Percentiles rank a stretch among this genome's conserved stretches.
Conservation (phyloP, 2,888 invertebrate species). For the Pristionchus exspectatus region DNA sequence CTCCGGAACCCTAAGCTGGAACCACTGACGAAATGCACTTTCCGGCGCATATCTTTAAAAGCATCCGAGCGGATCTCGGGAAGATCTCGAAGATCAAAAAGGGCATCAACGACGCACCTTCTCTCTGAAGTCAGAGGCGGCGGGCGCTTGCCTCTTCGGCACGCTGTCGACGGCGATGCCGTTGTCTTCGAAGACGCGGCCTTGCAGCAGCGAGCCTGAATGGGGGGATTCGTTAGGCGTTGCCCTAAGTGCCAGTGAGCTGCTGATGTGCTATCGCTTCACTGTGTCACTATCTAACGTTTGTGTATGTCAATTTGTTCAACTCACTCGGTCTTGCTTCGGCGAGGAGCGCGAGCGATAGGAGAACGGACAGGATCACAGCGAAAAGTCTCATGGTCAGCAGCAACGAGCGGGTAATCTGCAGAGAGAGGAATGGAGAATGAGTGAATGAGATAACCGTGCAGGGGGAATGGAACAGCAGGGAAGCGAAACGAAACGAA, state of each 20-base stretch:
- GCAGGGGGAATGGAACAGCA: slow-evolving; percentile 13
- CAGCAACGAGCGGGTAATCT: not conserved
- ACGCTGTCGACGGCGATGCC: slow-evolving; percentile 24
- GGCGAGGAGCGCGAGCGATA: not conserved
- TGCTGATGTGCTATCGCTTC: too few relatives aligned
- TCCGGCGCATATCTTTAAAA: not conserved
- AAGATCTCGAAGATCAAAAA: not conserved
- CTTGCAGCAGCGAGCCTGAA: not conserved
- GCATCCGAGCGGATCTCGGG: not conserved
- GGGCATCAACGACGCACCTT: not conserved
- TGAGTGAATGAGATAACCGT: not conserved
- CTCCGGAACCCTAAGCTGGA: not conserved
- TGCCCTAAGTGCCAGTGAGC: too few relatives aligned
- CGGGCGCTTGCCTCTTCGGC: not conserved
- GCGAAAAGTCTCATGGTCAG: slow-evolving; percentile 1
- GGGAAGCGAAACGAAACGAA: not conserved
- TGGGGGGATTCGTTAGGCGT: too few relatives aligned
- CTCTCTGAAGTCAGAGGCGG: not conserved
- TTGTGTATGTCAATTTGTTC: too few relatives aligned
- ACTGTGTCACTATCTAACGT: too few relatives aligned
- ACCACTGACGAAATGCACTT: not conserved
- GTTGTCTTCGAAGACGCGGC: not conserved
- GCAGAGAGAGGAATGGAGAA: not conserved
- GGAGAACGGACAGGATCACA: not conserved
- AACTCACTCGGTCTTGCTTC: slow-evolving; percentile 4